These are phyloP conservation scores for Pelobates cultripes DNA, from an alignment of 2,797 vertebrate species.

Conservation along the genomic window DNA sequence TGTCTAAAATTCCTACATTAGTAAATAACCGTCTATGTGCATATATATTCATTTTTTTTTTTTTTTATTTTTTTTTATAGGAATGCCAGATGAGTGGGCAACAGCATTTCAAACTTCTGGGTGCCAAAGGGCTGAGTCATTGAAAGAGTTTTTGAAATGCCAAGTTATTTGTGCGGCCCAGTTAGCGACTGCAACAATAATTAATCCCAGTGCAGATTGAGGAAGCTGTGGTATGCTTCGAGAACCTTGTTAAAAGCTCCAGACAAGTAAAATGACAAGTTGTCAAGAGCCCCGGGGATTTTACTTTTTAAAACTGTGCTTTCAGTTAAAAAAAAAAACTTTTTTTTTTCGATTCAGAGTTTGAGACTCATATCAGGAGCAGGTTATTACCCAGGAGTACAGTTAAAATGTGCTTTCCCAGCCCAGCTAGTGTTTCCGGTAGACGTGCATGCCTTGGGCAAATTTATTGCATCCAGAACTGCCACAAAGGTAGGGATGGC, in stretches of 20 bases:
- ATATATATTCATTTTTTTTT: not conserved
- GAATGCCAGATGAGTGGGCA: constrained; percentile 22
- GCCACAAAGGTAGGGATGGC: not conserved
- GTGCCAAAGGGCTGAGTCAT: not conserved
- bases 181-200: constrained; percentile 10
- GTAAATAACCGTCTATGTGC: too few relatives aligned
- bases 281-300: constrained; percentile 16
- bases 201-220: constrained; percentile 34
- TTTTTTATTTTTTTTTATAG: too few relatives aligned
- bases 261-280: constrained; percentile 8
- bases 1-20: too few relatives aligned
- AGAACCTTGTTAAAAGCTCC: not conserved
- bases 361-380: not conserved
- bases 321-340: not conserved
- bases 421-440: constrained; percentile 23
- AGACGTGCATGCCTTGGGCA: constrained; percentile 33
- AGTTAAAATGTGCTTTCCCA: constrained; percentile 1
- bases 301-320: not conserved
- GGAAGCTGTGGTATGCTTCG: not conserved
- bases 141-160: not conserved
- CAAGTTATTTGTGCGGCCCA: not conserved
- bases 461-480: constrained; percentile 6
- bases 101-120: not conserved
- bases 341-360: not conserved
- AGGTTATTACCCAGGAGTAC: constrained; percentile 27